Percentiles rank a stretch among this genome's conserved stretches.
Evolutionary conservation across 2,888 invertebrate genomes (phyloP).

Genomic region (Acanthosepion esculentum): DNA sequence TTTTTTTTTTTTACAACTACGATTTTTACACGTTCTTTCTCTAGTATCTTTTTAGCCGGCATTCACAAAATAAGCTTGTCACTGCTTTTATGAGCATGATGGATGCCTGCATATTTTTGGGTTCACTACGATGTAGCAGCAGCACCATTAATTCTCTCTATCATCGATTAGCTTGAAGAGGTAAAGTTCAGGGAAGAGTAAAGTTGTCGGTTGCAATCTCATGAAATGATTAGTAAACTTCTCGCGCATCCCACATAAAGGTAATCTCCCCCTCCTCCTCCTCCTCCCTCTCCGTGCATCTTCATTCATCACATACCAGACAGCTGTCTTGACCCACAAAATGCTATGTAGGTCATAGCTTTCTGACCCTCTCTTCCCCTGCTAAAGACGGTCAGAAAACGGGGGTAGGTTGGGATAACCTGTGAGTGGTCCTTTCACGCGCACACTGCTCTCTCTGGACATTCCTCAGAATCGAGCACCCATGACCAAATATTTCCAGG

Average conservation of each 20-base stretch:
- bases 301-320: slow-evolving; percentile 23
- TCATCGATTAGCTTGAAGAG: neutral
- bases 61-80: neutral
- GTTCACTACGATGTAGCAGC: neutral
- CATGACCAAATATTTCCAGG: neutral
- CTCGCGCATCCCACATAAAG: neutral
- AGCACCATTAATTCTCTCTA: neutral
- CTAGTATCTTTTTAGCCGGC: neutral
- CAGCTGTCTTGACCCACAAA: slow-evolving; percentile 33
- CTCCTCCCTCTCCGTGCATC: neutral
- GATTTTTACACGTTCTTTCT: neutral
- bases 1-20: neutral
- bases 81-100: neutral
- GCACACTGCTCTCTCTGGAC: neutral
- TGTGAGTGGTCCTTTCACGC: neutral
- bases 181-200: neutral
- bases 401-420: neutral
- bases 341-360: slow-evolving; percentile 2
- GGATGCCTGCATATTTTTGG: neutral
- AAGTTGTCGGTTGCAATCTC: neutral
- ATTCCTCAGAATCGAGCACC: neutral
- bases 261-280: neutral
- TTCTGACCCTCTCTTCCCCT: neutral
- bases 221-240: neutral
- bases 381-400: neutral